These are phyloP conservation scores for Hirtodrosophila trivittata DNA, from an alignment of 2,888 invertebrate genomes.

Conservation along the genomic window DNA sequence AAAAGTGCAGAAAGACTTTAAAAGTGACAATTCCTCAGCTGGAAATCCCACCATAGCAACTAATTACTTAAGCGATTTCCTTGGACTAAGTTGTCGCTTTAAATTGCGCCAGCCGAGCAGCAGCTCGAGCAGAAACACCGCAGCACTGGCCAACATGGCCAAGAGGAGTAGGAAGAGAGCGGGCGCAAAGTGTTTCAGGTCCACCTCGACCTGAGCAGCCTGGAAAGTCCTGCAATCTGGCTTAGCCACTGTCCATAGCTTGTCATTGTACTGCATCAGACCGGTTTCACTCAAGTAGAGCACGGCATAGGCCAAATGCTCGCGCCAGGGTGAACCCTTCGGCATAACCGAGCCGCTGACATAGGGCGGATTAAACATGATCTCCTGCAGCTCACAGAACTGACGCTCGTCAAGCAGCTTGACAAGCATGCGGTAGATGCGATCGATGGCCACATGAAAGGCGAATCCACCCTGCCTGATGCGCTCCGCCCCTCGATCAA, in stretches of 20 bases:
- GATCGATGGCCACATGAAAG: conserved; percentile 76
- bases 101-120: conserved; percentile 30
- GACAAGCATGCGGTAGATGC: conserved; percentile 70
- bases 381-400: conserved; percentile 81
- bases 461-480: conserved; percentile 78
- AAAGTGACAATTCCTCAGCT: conserved; percentile 38
- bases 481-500: conserved; percentile 70
- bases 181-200: conserved; percentile 80
- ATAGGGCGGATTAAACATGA: conserved; percentile 69
- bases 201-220: conserved; percentile 73
- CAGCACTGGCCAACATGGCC: conserved; percentile 65
- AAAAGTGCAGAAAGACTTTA: conserved; percentile 53
- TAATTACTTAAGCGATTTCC: too few relatives aligned
- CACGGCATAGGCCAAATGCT: conserved; percentile 70
- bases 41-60: conserved; percentile 1
- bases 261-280: conserved; percentile 71
- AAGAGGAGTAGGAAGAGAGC: conserved; percentile 70
- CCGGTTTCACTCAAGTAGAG: conserved; percentile 70
- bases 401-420: conserved; percentile 63
- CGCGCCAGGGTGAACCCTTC: conserved; percentile 73
- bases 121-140: conserved; percentile 64
- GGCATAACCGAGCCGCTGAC: conserved; percentile 37
- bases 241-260: conserved; percentile 68
- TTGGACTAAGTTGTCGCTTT: too few relatives aligned
- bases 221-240: conserved; percentile 73